A percentile compares a stretch with the other conserved stretches of the same genome.
Evolutionary conservation across 2,113 vertebrate species (phyloP).

Genomic region (Eulemur macaco): DNA sequence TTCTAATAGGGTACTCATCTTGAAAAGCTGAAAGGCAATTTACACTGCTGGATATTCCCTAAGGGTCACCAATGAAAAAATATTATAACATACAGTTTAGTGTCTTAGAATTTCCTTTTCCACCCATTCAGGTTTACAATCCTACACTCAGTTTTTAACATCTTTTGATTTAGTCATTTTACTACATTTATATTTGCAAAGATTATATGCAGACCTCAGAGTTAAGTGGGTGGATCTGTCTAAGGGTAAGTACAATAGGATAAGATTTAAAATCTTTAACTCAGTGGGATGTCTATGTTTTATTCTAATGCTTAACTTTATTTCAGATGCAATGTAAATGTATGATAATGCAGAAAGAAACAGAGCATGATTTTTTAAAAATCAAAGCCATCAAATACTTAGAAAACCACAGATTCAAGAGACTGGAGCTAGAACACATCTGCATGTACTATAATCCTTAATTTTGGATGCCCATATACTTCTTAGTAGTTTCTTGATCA

Average conservation of each 20-base stretch:
- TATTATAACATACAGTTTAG: not conserved
- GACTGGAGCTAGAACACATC: not conserved
- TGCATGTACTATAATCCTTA: not conserved
- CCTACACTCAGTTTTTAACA: not conserved
- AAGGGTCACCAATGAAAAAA: slow-evolving; percentile 10
- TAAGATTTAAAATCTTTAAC: slow-evolving; percentile 60
- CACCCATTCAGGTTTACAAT: not conserved
- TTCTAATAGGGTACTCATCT: slow-evolving; percentile 52
- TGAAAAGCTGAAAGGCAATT: slow-evolving; percentile 49
- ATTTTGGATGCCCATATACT: not conserved
- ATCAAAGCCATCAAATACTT: slow-evolving; percentile 41
- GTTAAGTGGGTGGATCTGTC: slow-evolving; percentile 39
- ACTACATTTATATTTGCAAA: slow-evolving; percentile 49
- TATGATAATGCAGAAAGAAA: slow-evolving; percentile 41
- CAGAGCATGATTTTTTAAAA: slow-evolving; percentile 40
- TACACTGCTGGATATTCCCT: not conserved
- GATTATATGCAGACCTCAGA: slow-evolving; percentile 46
- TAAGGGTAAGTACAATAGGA: slow-evolving; percentile 53
- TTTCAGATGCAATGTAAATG: slow-evolving; percentile 62
- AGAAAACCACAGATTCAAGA: not conserved
- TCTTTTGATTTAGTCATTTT: slow-evolving; percentile 31
- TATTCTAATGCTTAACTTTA: slow-evolving; percentile 63
- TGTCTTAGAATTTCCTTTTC: slow-evolving; percentile 13
- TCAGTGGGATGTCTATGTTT: slow-evolving; percentile 22
- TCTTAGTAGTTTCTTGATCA: not conserved